Base-by-base conservation (phyloP, 2,888 invertebrate genomes). In the Carterocephalus palaemon region DNA sequence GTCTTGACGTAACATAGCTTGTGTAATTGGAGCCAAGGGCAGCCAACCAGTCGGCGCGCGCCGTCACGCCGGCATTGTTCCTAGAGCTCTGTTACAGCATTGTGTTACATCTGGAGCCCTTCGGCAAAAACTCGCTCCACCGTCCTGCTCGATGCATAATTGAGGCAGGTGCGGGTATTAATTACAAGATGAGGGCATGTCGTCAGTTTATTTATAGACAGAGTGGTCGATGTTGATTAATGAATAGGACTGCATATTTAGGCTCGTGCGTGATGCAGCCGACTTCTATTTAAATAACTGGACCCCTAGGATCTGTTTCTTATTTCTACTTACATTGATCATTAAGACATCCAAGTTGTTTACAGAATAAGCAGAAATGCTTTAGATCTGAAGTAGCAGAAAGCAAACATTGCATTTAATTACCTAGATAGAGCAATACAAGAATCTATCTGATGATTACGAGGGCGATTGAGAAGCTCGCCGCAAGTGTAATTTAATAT, bases 1-100 rank as follows among this genome's bases (percentile, higher is more conserved):
- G 10, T 15, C 12, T 16, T 22, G 24, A 31, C 31, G 36, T 31
- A 23, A 31, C 29, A 5, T 31, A 24, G 12, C 8, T n/a, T 23
- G 29, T 24, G 24, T 13, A 48, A 47, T 42, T 48, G 48, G 13
- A 46, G 48, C 39, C 51, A 51, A 51, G 51, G 51, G 51, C 51
- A 48, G 36, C 19, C 43, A 38, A 51, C 51, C 48, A 51, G 51
- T 53, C 47, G 37, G 51, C 19, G 19, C 38, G 45, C 32, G 48
- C 42, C 20, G 29, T 52, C 46, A 48, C 50, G 46, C 31, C 34
- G 41, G 29, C 40, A 49, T 52, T 50, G 42, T 52, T 45, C 37
- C 45, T 45, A 45, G 36, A 19, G 34, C 22, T 42, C 34, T 43
- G 17, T 43, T 43, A 43, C 43, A 43, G 43, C 43, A 43, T 43